phyloP scores from a whole-genome alignment of 2,888 invertebrate genomes.

The Elysia crispata region DNA sequence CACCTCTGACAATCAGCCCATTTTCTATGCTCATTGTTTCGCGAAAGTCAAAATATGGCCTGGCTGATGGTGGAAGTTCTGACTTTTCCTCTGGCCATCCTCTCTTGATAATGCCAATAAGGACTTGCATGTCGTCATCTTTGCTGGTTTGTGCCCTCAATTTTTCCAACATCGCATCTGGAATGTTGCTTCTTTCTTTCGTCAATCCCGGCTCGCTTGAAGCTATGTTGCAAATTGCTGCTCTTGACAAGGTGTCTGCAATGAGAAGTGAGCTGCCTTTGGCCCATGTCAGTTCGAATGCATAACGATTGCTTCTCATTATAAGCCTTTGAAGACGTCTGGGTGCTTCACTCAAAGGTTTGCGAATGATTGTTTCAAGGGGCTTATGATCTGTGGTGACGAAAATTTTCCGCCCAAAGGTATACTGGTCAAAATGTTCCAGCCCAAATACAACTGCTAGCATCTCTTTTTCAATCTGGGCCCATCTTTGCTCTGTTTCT shows the following conservation, averaged over 20 bases:
- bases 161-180: neutral
- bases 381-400: conserved; percentile 21
- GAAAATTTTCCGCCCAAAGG: neutral
- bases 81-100: neutral
- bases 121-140: neutral
- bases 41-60: conserved; percentile 32
- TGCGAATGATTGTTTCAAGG: conserved; percentile 14
- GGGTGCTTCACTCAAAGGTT: conserved; percentile 17
- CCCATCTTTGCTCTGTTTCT: conserved; percentile 19
- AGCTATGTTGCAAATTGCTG: conserved; percentile 21
- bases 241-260: conserved; percentile 51
- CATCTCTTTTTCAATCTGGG: conserved; percentile 41
- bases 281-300: conserved; percentile 51
- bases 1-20: conserved; percentile 36
- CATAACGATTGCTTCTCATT: conserved; percentile 53
- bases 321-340: conserved; percentile 53
- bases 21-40: conserved; percentile 38
- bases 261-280: conserved; percentile 10
- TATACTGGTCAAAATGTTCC: conserved; percentile 21
- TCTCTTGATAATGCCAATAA: neutral
- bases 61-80: neutral
- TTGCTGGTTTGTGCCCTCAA: neutral
- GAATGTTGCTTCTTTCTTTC: too few species aligned
- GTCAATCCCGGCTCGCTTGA: too few species aligned
- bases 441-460: conserved; percentile 26